A percentile compares a stretch with the other conserved stretches of the same genome.
Conservation (phyloP, 2,113 vertebrate genomes). For the Lanius ludovicianus region DNA sequence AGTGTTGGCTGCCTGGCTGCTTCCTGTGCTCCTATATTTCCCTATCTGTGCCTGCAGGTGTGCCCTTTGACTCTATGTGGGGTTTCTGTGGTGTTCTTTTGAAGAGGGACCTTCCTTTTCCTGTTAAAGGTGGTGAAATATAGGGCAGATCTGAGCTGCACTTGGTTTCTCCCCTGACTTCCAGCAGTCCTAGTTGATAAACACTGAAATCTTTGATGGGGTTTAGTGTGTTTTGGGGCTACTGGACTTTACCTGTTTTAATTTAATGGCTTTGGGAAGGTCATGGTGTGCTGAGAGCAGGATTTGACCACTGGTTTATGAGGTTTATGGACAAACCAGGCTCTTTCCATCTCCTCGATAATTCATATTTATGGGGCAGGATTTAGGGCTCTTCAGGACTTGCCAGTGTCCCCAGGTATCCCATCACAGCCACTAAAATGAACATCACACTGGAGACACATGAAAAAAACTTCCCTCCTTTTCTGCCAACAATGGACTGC, state of each 20-base stretch:
- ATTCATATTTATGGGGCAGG: neutral
- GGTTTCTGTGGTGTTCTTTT: neutral
- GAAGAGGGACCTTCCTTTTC: neutral
- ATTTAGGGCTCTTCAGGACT: neutral
- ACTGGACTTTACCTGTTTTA: neutral
- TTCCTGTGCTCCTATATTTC: neutral
- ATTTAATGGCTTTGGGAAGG: neutral
- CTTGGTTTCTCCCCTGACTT: neutral
- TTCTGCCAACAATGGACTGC: neutral
- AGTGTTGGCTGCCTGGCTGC: neutral
- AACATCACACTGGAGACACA: neutral
- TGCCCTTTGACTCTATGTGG: neutral
- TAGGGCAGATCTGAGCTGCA: neutral
- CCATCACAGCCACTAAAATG: neutral
- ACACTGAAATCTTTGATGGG: neutral
- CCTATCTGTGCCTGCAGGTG: neutral
- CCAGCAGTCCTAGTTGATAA: neutral
- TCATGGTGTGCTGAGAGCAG: neutral
- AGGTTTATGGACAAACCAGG: neutral
- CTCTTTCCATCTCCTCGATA: neutral
- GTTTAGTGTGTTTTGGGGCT: neutral
- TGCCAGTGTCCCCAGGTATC: neutral
- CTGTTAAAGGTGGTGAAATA: neutral
- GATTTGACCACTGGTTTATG: neutral
- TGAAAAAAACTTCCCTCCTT: neutral